Percentiles rank a stretch among this genome's conserved stretches.
Evolutionary conservation across 2,113 vertebrate genomes (phyloP).

Genomic region (Pluvianellus socialis): DNA sequence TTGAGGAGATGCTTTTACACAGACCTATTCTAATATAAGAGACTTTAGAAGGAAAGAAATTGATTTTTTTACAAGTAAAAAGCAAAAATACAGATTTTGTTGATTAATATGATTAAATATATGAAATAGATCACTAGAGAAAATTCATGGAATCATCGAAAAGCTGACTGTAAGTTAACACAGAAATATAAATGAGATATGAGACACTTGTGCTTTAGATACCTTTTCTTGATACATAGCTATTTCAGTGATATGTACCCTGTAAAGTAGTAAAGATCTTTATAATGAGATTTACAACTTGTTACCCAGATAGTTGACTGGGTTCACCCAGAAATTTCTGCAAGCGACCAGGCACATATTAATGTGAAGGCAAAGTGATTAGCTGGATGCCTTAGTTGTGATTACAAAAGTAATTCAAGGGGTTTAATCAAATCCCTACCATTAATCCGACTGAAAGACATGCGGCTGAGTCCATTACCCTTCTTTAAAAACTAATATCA

Average conservation of each 20-base stretch:
- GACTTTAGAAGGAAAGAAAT: not conserved
- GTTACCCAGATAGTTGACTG: not conserved
- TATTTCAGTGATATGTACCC: not conserved
- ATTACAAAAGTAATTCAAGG: not conserved
- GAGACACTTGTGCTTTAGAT: not conserved
- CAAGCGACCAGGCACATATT: not conserved
- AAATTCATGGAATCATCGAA: not conserved
- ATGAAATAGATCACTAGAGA: not conserved
- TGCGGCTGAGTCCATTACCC: not conserved
- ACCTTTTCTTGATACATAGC: not conserved
- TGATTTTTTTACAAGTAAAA: not conserved
- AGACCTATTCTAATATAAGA: not conserved
- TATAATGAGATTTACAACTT: not conserved
- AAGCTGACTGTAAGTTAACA: not conserved
- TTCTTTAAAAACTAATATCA: not conserved
- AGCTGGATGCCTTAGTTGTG: not conserved
- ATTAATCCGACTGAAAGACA: not conserved
- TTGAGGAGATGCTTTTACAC: not conserved
- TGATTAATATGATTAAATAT: not conserved
- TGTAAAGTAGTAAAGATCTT: not conserved
- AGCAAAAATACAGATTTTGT: not conserved
- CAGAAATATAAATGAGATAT: not conserved
- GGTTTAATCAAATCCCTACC: not conserved
- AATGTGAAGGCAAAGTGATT: not conserved
- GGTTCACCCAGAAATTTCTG: not conserved